These are phyloP conservation scores for Aldrovandia affinis DNA, from an alignment of 2,797 vertebrate genomes.

Conservation along the genomic window DNA sequence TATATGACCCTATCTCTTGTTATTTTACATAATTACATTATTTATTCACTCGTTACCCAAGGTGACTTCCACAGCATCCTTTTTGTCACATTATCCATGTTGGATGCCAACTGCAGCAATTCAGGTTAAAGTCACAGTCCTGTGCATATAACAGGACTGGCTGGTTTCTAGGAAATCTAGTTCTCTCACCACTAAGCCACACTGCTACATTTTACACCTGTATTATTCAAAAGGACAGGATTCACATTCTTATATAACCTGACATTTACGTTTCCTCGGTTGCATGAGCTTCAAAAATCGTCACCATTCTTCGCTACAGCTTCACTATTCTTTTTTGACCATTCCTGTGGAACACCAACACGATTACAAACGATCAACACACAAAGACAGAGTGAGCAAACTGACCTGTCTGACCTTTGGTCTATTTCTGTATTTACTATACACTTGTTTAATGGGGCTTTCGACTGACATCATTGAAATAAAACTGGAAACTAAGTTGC, in stretches of 20 bases:
- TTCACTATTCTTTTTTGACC: no score
- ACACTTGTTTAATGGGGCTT: background rate
- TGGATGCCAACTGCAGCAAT: background rate
- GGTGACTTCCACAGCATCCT: background rate
- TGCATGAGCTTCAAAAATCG: background rate
- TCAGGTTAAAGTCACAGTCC: background rate
- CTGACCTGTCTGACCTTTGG: background rate
- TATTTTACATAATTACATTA: slow-evolving; percentile 1
- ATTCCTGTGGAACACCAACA: no score
- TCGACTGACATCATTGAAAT: background rate
- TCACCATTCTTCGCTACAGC: no score
- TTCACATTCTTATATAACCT: background rate
- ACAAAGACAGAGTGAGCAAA: background rate
- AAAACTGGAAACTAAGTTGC: background rate
- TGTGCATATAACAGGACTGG: slow-evolving; percentile 7
- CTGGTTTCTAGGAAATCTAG: background rate
- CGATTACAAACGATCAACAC: background rate
- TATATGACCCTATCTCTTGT: slow-evolving; percentile 16
- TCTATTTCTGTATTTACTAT: background rate
- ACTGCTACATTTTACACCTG: background rate
- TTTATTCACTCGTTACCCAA: background rate
- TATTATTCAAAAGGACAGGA: background rate
- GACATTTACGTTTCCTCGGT: background rate
- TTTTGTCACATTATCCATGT: background rate
- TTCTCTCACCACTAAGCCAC: background rate